phyloP scores from a whole-genome alignment of 2,888 invertebrate species.

The Barypeithes pellucidus region DNA sequence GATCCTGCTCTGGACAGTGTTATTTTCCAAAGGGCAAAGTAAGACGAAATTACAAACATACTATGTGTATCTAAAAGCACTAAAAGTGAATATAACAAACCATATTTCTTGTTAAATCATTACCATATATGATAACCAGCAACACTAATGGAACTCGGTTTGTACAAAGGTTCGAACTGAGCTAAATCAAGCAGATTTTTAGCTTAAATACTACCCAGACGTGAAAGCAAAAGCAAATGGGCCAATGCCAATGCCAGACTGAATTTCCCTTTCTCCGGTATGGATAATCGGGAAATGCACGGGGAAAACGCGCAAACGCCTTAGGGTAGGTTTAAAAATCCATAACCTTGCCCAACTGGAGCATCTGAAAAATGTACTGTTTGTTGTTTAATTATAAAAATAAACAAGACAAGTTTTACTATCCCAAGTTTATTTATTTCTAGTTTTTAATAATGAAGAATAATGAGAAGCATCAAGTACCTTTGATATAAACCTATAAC shows the following conservation, averaged over 20 bases:
- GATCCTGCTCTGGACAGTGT: too few relatives aligned
- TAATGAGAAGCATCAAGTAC: too few relatives aligned
- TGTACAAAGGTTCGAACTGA: neutral
- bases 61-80: too few relatives aligned
- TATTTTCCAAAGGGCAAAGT: too few relatives aligned
- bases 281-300: constrained; percentile 56
- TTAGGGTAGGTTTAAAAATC: constrained; percentile 27
- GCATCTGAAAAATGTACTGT: neutral
- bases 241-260: constrained; percentile 57
- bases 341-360: constrained; percentile 13
- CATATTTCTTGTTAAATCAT: neutral
- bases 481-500: too few relatives aligned
- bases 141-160: constrained; percentile 14
- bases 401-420: neutral
- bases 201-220: constrained; percentile 18
- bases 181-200: neutral
- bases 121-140: constrained; percentile 1
- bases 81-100: neutral
- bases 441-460: too few relatives aligned
- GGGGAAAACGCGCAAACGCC: constrained; percentile 44
- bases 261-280: constrained; percentile 62
- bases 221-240: constrained; percentile 36
- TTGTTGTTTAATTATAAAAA: neutral
- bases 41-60: too few relatives aligned
- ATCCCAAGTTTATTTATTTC: too few relatives aligned